Evolutionary conservation across 2,113 vertebrate genomes (phyloP).

Genomic region (Otis tarda): DNA sequence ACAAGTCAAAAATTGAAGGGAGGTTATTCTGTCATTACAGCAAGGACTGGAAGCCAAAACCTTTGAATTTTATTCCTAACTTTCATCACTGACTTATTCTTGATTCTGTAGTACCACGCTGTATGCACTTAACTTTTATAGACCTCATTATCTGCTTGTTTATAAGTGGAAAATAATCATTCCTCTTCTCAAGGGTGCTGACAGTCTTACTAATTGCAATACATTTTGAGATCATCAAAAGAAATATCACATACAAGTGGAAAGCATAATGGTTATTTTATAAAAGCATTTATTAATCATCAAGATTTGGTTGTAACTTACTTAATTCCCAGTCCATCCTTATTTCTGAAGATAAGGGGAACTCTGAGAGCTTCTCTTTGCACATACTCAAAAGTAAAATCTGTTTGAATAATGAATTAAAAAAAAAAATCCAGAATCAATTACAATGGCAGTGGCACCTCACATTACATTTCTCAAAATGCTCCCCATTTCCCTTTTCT

Average conservation of each 20-base stretch:
- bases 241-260: background rate
- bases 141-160: constrained; percentile 37
- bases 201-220: background rate
- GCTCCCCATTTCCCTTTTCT: background rate
- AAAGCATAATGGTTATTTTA: constrained; percentile 34
- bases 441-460: constrained; percentile 20
- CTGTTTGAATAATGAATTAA: constrained; percentile 75
- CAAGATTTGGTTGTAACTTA: constrained; percentile 73
- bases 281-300: constrained; percentile 43
- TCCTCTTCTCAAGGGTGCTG: background rate
- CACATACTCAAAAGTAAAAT: constrained; percentile 96
- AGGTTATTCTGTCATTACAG: background rate
- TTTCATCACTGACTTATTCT: background rate
- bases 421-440: constrained; percentile 8
- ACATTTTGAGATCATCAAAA: constrained; percentile 32
- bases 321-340: constrained; percentile 95
- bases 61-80: background rate
- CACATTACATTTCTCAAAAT: background rate
- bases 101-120: background rate
- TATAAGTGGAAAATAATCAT: constrained; percentile 8
- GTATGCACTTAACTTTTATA: constrained; percentile 9
- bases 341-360: constrained; percentile 92
- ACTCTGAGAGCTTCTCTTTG: constrained; percentile 91
- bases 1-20: background rate
- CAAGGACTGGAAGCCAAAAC: background rate